Base-by-base conservation (phyloP, 2,888 invertebrate genomes). In the Argyresthia goedartella region DNA sequence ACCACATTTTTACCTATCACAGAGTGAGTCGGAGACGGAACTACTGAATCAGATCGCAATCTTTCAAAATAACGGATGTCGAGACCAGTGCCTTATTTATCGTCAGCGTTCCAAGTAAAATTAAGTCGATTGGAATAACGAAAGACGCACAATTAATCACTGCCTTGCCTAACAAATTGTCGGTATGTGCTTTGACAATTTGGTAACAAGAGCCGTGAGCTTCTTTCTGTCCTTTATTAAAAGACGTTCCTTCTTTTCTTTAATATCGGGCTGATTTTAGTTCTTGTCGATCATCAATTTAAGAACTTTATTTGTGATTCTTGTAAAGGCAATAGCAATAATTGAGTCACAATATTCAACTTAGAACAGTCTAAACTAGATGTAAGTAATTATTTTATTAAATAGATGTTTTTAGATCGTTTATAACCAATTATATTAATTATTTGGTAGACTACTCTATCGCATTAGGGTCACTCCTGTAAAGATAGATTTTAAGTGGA, bases 81-180 rank as follows among this genome's bases (percentile, higher is more conserved):
- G 58, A 59, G 59, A 57, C 57, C 64, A 56, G 62, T 62, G 63
- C 67, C 63, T 73, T 77, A 76, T 79, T 79, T 74, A 76, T 73
- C 61, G 71, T 64, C 61, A 60, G 57, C 65, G 64, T 67, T 67
- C 67, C 62, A 61, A 62, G 65, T 76, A 73, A 79, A 81, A 78
- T 81, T 75, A 81, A 74, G 73, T 78, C 67, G 65, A 76, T 78
- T 67, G 71, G 68, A 70, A 76, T 78, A 77, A 79, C 72, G 69
- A 70, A 76, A 76, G 71, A 68, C 69, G 66, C 58, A 58, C 60
- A 67, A 82, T 84, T 78, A 79, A 81, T 81, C 75, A 79, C 71
- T 67, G 71, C 63, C 67, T 60, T 64, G 66, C 65, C 66, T 71
- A 76, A 81, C 79, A 78, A 76, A 78, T 79, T 70, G 76, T 71